A percentile compares a stretch with the other conserved stretches of the same genome.
Conservation (phyloP, 2,888 invertebrate species). For the Drosophila siamana region DNA sequence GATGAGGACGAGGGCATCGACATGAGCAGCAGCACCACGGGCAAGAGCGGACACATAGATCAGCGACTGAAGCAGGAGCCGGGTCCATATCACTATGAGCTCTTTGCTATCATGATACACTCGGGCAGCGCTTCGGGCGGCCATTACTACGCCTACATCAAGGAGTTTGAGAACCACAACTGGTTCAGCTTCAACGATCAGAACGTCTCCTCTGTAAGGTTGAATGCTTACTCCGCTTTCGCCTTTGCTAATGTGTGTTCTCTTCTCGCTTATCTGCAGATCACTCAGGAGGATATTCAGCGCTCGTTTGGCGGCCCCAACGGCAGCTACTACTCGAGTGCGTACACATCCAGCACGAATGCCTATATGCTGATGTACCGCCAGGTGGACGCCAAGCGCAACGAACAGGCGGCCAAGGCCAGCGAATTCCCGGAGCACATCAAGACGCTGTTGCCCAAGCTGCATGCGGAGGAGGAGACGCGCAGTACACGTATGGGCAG, state of each 20-base stretch:
- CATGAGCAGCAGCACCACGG: constrained; percentile 86
- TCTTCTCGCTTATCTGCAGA: constrained; percentile 85
- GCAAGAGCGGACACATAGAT: constrained; percentile 68
- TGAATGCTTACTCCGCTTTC: accelerated
- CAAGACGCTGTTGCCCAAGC: constrained; percentile 87
- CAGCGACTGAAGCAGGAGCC: constrained; percentile 78
- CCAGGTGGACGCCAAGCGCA: constrained; percentile 89
- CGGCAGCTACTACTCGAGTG: constrained; percentile 89
- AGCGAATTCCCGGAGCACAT: constrained; percentile 92
- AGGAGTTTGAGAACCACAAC: constrained; percentile 90
- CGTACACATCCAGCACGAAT: constrained; percentile 93
- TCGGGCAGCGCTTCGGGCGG: constrained; percentile 96
- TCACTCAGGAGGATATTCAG: constrained; percentile 92
- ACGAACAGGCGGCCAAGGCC: constrained; percentile 88
- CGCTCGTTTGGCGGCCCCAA: constrained; percentile 93
- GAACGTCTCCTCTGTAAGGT: constrained; percentile 89
- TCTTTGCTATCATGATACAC: constrained; percentile 97
- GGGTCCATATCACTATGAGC: constrained; percentile 92
- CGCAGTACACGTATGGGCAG: constrained; percentile 81
- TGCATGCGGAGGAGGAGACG: constrained; percentile 89
- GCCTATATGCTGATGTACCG: constrained; percentile 97
- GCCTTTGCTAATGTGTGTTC: not conserved
- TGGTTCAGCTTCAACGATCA: constrained; percentile 97
- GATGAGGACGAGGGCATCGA: constrained; percentile 91
- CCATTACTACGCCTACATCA: constrained; percentile 96